A percentile compares a stretch with the other conserved stretches of the same genome.
Evolutionary conservation across 2,888 invertebrate species (phyloP).

Genomic region (Quadriops clusia): DNA sequence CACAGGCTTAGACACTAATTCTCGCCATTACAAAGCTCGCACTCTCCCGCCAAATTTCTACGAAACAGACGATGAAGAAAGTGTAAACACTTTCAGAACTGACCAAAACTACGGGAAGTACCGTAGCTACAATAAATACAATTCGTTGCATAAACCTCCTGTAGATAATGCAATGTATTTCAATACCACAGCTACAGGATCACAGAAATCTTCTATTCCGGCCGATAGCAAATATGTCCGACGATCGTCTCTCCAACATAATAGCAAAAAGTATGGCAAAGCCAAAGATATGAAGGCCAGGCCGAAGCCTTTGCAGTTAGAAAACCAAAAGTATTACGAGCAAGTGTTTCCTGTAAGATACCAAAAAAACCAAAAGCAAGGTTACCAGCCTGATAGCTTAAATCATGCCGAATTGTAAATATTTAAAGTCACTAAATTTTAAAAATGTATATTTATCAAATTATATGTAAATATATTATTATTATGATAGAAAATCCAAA

Average conservation of each 20-base stretch:
- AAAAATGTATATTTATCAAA: too few species aligned
- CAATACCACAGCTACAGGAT: slow-evolving; percentile 20
- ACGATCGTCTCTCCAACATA: slow-evolving; percentile 18
- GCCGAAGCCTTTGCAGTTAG: slow-evolving; percentile 48
- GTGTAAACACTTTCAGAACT: slow-evolving; percentile 20
- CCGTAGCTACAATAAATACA: slow-evolving; percentile 31
- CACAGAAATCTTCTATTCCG: slow-evolving; percentile 21
- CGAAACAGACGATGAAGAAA: slow-evolving; percentile 28
- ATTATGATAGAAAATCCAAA: too few species aligned
- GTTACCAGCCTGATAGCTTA: slow-evolving; percentile 32
- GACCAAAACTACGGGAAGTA: slow-evolving; percentile 24
- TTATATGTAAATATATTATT: too few species aligned
- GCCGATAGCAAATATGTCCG: slow-evolving; percentile 22
- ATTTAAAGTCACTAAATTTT: too few species aligned
- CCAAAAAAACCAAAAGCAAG: slow-evolving; percentile 25
- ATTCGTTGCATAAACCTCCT: slow-evolving; percentile 23
- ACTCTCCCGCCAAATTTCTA: slow-evolving; percentile 26
- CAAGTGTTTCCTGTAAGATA: slow-evolving; percentile 43
- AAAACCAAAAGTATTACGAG: slow-evolving; percentile 48
- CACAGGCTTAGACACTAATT: slow-evolving; percentile 26
- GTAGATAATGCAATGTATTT: slow-evolving; percentile 28
- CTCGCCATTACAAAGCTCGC: slow-evolving; percentile 22
- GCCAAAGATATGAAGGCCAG: slow-evolving; percentile 35
- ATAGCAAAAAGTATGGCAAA: slow-evolving; percentile 22
- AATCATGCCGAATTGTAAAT: slow-evolving; percentile 37